Conservation (phyloP, 23 tunicate genomes). For the Halocynthia aurantium region DNA sequence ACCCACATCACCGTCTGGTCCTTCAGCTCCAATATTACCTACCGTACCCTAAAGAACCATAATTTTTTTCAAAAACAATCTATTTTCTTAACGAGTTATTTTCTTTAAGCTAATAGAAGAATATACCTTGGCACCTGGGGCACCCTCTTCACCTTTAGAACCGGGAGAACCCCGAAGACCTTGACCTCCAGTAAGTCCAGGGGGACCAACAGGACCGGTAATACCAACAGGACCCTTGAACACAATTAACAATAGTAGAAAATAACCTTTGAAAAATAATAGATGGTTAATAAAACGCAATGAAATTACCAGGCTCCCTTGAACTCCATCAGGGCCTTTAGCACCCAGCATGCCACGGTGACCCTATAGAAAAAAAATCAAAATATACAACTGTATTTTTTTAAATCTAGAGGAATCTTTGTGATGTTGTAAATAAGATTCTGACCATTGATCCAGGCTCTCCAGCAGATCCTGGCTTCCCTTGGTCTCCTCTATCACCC, state of each 20-base stretch:
- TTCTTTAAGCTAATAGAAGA: no score
- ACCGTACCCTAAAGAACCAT: slow-evolving; percentile 1
- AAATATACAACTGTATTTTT: not conserved
- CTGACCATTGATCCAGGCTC: not conserved
- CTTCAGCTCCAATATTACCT: slow-evolving; percentile 6
- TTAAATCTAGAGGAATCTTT: not conserved
- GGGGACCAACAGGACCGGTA: not conserved
- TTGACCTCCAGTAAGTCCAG: not conserved
- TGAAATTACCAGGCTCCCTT: not conserved
- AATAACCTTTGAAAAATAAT: not conserved
- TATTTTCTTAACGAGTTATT: no score
- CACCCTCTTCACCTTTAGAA: slow-evolving; percentile 4
- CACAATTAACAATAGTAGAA: not conserved
- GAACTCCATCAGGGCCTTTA: slow-evolving; percentile 3
- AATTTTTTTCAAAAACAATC: not conserved
- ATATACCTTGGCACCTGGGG: not conserved
- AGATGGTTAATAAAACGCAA: not conserved
- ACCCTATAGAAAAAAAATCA: slow-evolving; percentile 20
- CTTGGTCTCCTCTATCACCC: slow-evolving; percentile 15
- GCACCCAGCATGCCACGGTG: slow-evolving; percentile 16
- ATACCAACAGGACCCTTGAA: not conserved
- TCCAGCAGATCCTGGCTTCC: not conserved
- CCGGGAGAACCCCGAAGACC: not conserved
- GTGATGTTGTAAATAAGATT: not conserved
- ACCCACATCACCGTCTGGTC: slow-evolving; percentile 11